Evolutionary conservation across 2,888 invertebrate genomes (phyloP), one percentile per base, ranked within the genome.

Genomic region (Leucozona laternaria): DNA sequence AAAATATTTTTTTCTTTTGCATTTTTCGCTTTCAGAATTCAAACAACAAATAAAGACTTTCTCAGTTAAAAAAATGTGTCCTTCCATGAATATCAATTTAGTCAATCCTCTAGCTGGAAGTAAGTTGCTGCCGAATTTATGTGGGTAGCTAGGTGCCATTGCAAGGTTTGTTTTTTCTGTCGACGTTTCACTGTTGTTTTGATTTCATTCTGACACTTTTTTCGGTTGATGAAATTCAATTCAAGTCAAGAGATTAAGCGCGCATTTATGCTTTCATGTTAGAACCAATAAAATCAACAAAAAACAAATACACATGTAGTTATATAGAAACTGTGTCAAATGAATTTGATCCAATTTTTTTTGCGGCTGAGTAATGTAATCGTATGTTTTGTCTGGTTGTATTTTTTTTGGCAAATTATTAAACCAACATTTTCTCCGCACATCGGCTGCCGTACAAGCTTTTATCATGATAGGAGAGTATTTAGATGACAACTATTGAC

Each of bases 341-440:
- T 76, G 43, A 66, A 60, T 71, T 76, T 79, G 84, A 79, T 84
- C 76, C 60, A 84, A 25, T 84, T 84, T 31, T 17, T n/a, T n/a
- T 53, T 55, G 20, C 11, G 60, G 8, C 70, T n/a, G 48, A 50
- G 48, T 25, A 66, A 50, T 48, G 34, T 5, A 11, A 34, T 70
- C 40, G 25, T 58, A 53, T 20, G 4, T 76, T 77, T 48, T 45
- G 48, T 77, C 62, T 72, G 60, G 45, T 75, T 34, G 7, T 31
- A 43, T 40, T 10, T 15, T 22, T 43, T n/a, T 40, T 22, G 7
- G 22, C 22, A 6, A 60, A 34, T 48, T 66, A 66, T 66, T 50
- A 48, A 64, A 55, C 22, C 20, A 15, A 58, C 48, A 50, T 70
- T 84, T 84, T 79, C 79, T 84, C 66, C 66, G 48, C 60, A 31